Evolutionary conservation across 1,140 invertebrate species (phyloP).

Genomic region (Copidosoma floridanum): DNA sequence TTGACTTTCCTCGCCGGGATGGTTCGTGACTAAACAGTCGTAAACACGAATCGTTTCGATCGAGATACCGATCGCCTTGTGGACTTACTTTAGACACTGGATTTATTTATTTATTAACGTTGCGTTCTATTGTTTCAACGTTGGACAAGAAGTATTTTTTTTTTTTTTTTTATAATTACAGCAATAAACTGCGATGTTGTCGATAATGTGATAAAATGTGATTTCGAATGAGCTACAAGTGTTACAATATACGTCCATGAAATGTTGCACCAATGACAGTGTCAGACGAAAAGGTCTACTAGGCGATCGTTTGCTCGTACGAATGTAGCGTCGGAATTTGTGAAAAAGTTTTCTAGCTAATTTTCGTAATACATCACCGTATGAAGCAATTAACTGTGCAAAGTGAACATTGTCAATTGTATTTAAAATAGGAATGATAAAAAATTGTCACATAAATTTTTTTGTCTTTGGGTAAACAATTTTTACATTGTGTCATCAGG

Average conservation of each 20-base stretch:
- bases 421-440: conserved; percentile 11
- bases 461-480: background rate
- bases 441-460: conserved; percentile 20
- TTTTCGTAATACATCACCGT: conserved; percentile 16
- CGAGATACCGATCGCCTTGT: background rate
- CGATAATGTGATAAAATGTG: too few relatives aligned
- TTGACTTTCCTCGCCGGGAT: background rate
- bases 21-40: too few relatives aligned
- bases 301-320: too few relatives aligned
- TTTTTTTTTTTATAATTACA: too few relatives aligned
- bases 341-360: conserved; percentile 8
- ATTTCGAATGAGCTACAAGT: too few relatives aligned
- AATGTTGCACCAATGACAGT: background rate
- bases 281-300: background rate
- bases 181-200: too few relatives aligned
- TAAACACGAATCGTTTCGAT: background rate
- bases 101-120: too few relatives aligned
- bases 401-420: conserved; percentile 19
- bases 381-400: conserved; percentile 3
- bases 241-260: too few relatives aligned
- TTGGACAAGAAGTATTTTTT: too few relatives aligned
- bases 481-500: too few relatives aligned
- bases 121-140: too few relatives aligned
- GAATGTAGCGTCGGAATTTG: too few relatives aligned
- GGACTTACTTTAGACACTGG: background rate